Percentiles rank a stretch among this genome's conserved stretches.
These are phyloP conservation scores for Drosophila ochracea DNA, from an alignment of 2,888 invertebrate species.

Conservation along the genomic window DNA sequence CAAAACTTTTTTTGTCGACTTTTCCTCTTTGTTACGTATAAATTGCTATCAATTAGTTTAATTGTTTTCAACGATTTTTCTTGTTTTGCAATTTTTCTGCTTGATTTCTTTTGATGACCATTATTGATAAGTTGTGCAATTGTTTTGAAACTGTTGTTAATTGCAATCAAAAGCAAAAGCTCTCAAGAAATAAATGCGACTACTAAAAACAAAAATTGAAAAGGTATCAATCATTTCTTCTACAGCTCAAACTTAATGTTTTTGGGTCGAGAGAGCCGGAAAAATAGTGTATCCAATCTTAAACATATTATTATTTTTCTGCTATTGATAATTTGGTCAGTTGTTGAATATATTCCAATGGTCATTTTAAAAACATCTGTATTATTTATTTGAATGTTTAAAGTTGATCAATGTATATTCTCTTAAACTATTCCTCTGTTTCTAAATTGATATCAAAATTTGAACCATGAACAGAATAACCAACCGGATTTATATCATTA, in stretches of 20 bases:
- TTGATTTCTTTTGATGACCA: slow-evolving; percentile 40
- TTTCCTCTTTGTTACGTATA: slow-evolving; percentile 59
- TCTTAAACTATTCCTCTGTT: not conserved
- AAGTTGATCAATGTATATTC: not conserved
- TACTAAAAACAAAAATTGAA: slow-evolving; percentile 1
- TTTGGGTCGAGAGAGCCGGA: not conserved
- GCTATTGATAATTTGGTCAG: not conserved
- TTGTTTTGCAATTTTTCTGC: slow-evolving; percentile 19
- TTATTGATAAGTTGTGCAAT: slow-evolving; percentile 52
- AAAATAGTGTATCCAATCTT: not conserved
- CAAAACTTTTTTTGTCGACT: slow-evolving; percentile 53
- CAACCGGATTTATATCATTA: too few species aligned
- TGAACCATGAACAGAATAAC: too few species aligned
- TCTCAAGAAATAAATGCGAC: slow-evolving; percentile 4
- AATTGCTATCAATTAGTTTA: slow-evolving; percentile 79
- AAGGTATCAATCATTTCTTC: slow-evolving; percentile 2
- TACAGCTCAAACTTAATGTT: not conserved
- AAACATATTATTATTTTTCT: not conserved
- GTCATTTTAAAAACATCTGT: not conserved
- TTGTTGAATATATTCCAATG: not conserved
- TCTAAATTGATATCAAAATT: not conserved
- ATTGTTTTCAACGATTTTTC: slow-evolving; percentile 62
- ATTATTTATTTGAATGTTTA: not conserved
- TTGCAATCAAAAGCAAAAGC: slow-evolving; percentile 24
- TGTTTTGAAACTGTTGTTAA: slow-evolving; percentile 37